These are phyloP conservation scores for Phengaris alcon DNA, from an alignment of 2,888 invertebrate species.

Conservation along the genomic window DNA sequence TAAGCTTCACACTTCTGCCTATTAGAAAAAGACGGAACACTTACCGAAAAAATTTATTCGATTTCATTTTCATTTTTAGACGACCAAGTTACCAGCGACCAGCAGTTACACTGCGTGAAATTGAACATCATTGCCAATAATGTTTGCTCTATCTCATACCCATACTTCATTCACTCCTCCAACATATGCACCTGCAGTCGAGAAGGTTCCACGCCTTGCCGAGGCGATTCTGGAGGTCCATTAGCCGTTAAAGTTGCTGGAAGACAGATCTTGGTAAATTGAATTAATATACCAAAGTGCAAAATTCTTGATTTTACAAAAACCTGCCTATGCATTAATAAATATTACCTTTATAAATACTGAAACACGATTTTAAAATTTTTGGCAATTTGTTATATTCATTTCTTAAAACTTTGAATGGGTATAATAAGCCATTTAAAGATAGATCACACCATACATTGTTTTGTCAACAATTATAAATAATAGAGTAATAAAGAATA, in stretches of 20 bases:
- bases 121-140: constrained; percentile 51
- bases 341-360: too few relatives aligned
- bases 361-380: too few relatives aligned
- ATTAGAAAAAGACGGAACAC: too few relatives aligned
- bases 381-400: too few relatives aligned
- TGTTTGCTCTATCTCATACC: constrained; percentile 44
- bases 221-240: constrained; percentile 64
- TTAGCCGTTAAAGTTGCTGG: constrained; percentile 43
- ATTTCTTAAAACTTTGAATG: too few relatives aligned
- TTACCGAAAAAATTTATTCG: background rate
- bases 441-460: too few relatives aligned
- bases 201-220: constrained; percentile 45
- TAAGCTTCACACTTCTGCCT: too few relatives aligned
- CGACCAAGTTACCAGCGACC: background rate
- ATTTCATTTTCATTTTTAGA: background rate
- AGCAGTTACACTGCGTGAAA: constrained; percentile 36
- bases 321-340: too few relatives aligned
- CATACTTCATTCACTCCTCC: constrained; percentile 43
- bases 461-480: too few relatives aligned
- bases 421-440: too few relatives aligned
- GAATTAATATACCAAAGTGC: background rate
- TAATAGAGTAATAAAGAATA: too few relatives aligned
- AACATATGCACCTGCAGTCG: constrained; percentile 48
- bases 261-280: constrained; percentile 46
- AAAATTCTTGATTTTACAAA: too few relatives aligned